These are phyloP conservation scores for Holothuria leucospilota DNA, from an alignment of 53 echinoderm and acorn worm genomes.

Conservation along the genomic window DNA sequence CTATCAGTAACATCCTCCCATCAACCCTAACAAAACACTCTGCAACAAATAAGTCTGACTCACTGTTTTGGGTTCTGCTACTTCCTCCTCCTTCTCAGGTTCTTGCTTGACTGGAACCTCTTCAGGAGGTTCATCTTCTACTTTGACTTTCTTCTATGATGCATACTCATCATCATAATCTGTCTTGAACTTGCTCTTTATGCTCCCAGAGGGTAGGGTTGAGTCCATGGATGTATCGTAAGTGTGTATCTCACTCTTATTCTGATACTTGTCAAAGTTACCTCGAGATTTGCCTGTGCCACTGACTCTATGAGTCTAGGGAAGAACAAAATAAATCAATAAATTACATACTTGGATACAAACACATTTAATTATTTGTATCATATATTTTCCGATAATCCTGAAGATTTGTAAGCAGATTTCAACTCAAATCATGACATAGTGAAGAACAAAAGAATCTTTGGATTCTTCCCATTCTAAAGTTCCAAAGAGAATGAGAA, in stretches of 20 bases:
- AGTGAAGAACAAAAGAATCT: too few relatives aligned
- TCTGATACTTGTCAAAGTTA: constrained; percentile 87
- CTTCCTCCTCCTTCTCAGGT: constrained; percentile 41
- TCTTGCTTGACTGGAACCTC: constrained; percentile 46
- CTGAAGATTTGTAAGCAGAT: not conserved
- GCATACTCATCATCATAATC: constrained; percentile 56
- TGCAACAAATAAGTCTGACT: constrained; percentile 39
- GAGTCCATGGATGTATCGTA: constrained; percentile 93
- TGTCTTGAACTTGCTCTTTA: constrained; percentile 74
- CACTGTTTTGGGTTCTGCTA: constrained; percentile 76
- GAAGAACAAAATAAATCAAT: not conserved
- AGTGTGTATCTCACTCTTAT: constrained; percentile 88
- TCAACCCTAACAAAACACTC: not conserved
- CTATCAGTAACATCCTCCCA: not conserved
- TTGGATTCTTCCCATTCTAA: too few relatives aligned
- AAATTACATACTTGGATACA: not conserved
- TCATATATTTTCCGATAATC: not conserved
- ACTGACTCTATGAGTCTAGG: constrained; percentile 77
- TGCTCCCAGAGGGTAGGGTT: constrained; percentile 82
- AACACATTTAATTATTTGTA: not conserved
- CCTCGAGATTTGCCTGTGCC: constrained; percentile 93
- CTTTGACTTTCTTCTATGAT: constrained; percentile 57
- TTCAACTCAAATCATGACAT: too few relatives aligned
- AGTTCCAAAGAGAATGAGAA: too few relatives aligned
- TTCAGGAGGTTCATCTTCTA: constrained; percentile 42